Conservation (phyloP, 2,888 invertebrate species). For the Branchipolynoe longqiensis region DNA sequence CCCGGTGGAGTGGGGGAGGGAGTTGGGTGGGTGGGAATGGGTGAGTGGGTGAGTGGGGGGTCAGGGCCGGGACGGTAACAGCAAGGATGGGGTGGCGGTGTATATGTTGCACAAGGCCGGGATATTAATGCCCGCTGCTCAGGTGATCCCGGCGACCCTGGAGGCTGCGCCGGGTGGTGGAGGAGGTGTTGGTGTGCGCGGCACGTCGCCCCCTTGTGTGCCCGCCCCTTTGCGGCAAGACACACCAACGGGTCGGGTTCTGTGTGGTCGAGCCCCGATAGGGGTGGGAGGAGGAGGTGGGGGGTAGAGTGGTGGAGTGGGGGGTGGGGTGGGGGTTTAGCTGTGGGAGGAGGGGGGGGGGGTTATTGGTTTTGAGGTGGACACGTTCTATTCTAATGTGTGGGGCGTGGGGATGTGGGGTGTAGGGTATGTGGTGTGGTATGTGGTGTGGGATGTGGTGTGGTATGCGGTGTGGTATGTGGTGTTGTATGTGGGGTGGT, state of each 20-base stretch:
- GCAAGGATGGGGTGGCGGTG: not conserved
- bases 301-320: not conserved
- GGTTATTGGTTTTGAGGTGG: too few relatives aligned
- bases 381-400: too few relatives aligned
- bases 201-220: slow-evolving; percentile 25
- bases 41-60: too few relatives aligned
- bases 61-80: too few relatives aligned
- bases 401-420: too few relatives aligned
- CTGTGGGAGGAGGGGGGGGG: too few relatives aligned
- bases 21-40: too few relatives aligned
- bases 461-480: too few relatives aligned
- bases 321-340: too few relatives aligned
- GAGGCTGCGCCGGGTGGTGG: not conserved
- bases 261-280: not conserved
- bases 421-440: too few relatives aligned
- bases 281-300: not conserved
- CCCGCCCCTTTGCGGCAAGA: not conserved
- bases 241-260: slow-evolving; percentile 6
- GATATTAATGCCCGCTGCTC: slow-evolving; percentile 40
- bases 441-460: too few relatives aligned
- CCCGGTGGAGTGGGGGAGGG: not conserved
- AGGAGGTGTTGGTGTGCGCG: not conserved
- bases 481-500: too few relatives aligned
- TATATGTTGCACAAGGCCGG: slow-evolving; percentile 52
- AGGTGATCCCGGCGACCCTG: slow-evolving; percentile 20